Conservation (phyloP, 2,113 vertebrate genomes). For the Rhea pennata region DNA sequence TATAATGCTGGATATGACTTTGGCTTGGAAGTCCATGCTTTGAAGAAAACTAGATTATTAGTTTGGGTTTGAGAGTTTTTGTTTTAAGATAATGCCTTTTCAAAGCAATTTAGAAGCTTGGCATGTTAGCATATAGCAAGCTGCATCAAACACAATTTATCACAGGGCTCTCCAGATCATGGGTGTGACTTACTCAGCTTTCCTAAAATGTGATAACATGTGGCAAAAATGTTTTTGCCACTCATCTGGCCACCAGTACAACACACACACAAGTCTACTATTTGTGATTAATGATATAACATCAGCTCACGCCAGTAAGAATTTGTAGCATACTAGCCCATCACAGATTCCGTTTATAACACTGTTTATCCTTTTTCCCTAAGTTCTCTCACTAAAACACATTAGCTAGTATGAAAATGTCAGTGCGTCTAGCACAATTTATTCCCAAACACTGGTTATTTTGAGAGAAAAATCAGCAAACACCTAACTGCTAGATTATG, state of each 20-base stretch:
- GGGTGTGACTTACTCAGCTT: background rate
- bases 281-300: background rate
- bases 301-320: background rate
- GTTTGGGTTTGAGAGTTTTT: background rate
- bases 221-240: background rate
- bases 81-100: background rate
- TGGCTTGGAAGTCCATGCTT: background rate
- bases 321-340: background rate
- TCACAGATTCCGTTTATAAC: background rate
- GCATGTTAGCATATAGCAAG: background rate
- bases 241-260: background rate
- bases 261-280: background rate
- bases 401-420: background rate
- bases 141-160: background rate
- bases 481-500: background rate
- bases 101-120: background rate
- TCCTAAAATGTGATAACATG: background rate
- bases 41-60: background rate
- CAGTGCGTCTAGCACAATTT: background rate
- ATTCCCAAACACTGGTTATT: background rate
- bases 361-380: background rate
- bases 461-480: background rate
- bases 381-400: background rate
- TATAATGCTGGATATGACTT: background rate
- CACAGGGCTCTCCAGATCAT: background rate